Conservation (phyloP, 1,140 invertebrate genomes). For the Anadara kagoshimensis region DNA sequence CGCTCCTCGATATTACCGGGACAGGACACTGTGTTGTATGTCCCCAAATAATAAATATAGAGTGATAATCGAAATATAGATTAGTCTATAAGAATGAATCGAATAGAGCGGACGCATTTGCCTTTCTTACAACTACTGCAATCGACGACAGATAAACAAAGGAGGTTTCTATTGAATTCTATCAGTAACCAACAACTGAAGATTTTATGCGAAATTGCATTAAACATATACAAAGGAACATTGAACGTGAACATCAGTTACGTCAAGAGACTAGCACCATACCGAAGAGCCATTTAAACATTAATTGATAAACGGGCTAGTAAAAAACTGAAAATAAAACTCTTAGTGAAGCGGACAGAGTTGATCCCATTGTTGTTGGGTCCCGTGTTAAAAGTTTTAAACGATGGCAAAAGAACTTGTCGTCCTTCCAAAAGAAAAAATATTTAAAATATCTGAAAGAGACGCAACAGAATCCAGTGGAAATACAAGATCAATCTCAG, state of each 20-base stretch:
- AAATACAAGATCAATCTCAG: background rate
- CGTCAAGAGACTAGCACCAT: conserved; percentile 26
- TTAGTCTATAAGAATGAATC: conserved; percentile 26
- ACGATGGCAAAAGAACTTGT: conserved; percentile 28
- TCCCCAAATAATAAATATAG: conserved; percentile 15
- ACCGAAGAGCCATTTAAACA: background rate
- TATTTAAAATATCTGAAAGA: conserved; percentile 14
- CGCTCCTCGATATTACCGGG: conserved; percentile 25
- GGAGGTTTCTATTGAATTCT: conserved; percentile 16
- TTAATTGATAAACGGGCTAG: conserved; percentile 3
- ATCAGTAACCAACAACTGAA: conserved; percentile 13
- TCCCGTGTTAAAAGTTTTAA: conserved; percentile 13
- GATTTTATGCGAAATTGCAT: conserved; percentile 18
- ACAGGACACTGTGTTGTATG: conserved; percentile 28
- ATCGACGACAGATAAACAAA: conserved; percentile 5
- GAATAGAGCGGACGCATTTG: background rate
- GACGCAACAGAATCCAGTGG: background rate
- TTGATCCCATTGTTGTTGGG: conserved; percentile 9
- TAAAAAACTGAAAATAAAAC: background rate
- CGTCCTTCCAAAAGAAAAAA: conserved; percentile 27
- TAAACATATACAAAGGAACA: conserved; percentile 27
- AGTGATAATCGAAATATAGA: background rate
- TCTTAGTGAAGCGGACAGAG: background rate
- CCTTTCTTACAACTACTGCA: conserved; percentile 2
- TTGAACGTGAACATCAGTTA: background rate